Base-by-base conservation (phyloP, 1,140 invertebrate genomes). In the Drosophila parabipectinata region DNA sequence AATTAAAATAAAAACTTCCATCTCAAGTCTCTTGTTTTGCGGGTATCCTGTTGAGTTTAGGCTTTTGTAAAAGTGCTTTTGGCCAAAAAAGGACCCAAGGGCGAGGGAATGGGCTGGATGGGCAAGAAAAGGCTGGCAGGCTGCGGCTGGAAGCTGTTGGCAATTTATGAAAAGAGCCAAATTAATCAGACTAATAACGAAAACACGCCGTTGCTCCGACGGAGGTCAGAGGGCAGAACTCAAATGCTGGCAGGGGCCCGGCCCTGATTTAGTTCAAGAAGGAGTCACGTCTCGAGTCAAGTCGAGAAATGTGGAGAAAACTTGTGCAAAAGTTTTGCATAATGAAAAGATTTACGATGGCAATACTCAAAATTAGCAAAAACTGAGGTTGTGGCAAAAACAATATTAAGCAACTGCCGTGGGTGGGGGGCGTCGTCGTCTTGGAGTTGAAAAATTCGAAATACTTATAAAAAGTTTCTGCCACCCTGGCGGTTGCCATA, bases 151-250 rank as follows among this genome's bases (percentile, higher is more conserved):
- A 63, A 83, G 79, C 82, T 90, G 74, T 89, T 88, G 87, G 87
- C 87, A 91, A 91, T 91, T 91, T 91, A 91, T 91, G 90, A 91
- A 91, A 91, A 91, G 90, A 91, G 90, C 83, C 90, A 91, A 91
- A 91, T 91, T 91, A 91, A 91, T 91, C 90, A 91, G 90, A 91
- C 90, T 91, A 91, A 91, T 91, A 91, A 91, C 87, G 90, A 91
- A 91, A 91, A 90, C 82, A 90, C 83, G 79, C 74, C 88, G 75
- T 57, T 64, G 51, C 51, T 71, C 73, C 76, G 74, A 75, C 64
- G 68, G 72, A 82, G 62, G 59, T 37, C 50, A 15, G 51, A 14
- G 60, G 60, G 52, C 18, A 18, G 21, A 21, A 4, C 10, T 32
- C 32, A 8, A 28, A 28, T 28, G 6, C 5, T 5, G 7, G 26